Evolutionary conservation across 2,113 vertebrate genomes (phyloP).

Genomic region (Eubucco bourcierii): DNA sequence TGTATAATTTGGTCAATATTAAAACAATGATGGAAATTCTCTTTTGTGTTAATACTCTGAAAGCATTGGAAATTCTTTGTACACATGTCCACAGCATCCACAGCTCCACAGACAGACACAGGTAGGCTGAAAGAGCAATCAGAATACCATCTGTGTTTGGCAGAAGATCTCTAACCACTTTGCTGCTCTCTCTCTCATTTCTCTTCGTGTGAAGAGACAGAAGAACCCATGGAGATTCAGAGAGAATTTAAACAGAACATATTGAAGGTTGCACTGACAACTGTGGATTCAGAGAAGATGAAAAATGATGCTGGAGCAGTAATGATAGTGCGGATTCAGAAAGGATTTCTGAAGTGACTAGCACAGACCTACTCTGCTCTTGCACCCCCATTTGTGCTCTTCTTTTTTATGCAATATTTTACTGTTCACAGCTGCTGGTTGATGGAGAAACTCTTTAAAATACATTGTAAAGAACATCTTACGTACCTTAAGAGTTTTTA

Average conservation of each 20-base stretch:
- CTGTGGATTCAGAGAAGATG: conserved; percentile 4
- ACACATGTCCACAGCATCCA: conserved; percentile 43
- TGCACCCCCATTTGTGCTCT: background rate
- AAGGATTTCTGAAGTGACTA: background rate
- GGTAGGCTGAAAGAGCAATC: conserved; percentile 61
- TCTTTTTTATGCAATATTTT: background rate
- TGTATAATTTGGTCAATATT: conserved; percentile 11
- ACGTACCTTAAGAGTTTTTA: background rate
- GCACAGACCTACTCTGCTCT: background rate
- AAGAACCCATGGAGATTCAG: conserved; percentile 24
- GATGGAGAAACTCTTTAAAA: background rate
- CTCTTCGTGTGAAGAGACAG: conserved; percentile 34
- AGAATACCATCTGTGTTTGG: conserved; percentile 45
- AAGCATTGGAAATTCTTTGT: background rate
- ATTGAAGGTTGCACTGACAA: conserved; percentile 39
- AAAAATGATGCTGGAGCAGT: conserved; percentile 38
- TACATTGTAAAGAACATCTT: background rate
- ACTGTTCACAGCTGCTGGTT: background rate
- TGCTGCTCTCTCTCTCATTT: conserved; percentile 20
- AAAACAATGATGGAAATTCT: conserved; percentile 34
- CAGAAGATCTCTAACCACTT: conserved; percentile 53
- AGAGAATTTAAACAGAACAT: conserved; percentile 52
- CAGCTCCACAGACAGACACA: conserved; percentile 37
- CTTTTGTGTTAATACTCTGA: background rate
- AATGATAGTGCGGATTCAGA: background rate